Percentiles rank a stretch among this genome's conserved stretches.
Conservation (phyloP, 2,888 invertebrate species). For the Cerastis leucographa region DNA sequence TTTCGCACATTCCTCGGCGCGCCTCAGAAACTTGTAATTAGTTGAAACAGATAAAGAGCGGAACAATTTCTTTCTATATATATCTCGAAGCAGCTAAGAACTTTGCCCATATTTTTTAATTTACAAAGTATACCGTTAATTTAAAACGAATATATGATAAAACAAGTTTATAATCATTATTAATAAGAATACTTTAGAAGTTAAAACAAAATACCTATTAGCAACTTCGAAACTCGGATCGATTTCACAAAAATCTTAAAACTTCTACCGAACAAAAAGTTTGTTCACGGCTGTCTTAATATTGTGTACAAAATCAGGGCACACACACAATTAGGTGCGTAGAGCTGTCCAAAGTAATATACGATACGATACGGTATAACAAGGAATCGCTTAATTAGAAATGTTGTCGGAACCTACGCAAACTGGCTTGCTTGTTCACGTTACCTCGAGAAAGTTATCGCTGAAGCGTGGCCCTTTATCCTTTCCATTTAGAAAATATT, state of each 20-base stretch:
- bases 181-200: constrained; percentile 36
- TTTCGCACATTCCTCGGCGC: constrained; percentile 66
- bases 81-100: constrained; percentile 43
- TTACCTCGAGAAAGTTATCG: constrained; percentile 84
- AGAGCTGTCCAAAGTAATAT: constrained; percentile 62
- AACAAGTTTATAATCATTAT: constrained; percentile 31
- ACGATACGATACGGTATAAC: constrained; percentile 68
- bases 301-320: constrained; percentile 57
- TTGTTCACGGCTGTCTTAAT: constrained; percentile 39
- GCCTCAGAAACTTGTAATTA: constrained; percentile 74
- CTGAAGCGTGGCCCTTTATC: constrained; percentile 86
- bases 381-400: constrained; percentile 83
- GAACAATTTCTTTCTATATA: constrained; percentile 65
- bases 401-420: constrained; percentile 82
- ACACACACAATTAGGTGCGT: constrained; percentile 61
- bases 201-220: constrained; percentile 25
- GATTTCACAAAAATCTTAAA: constrained; percentile 46
- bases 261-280: constrained; percentile 48
- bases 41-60: constrained; percentile 72
- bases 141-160: constrained; percentile 1
- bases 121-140: constrained; percentile 14
- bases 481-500: constrained; percentile 88
- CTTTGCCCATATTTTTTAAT: constrained; percentile 28
- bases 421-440: constrained; percentile 82
- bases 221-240: constrained; percentile 46